These are phyloP conservation scores for Neomorphus geoffroyi DNA, from an alignment of 2,797 vertebrate species.

Conservation along the genomic window DNA sequence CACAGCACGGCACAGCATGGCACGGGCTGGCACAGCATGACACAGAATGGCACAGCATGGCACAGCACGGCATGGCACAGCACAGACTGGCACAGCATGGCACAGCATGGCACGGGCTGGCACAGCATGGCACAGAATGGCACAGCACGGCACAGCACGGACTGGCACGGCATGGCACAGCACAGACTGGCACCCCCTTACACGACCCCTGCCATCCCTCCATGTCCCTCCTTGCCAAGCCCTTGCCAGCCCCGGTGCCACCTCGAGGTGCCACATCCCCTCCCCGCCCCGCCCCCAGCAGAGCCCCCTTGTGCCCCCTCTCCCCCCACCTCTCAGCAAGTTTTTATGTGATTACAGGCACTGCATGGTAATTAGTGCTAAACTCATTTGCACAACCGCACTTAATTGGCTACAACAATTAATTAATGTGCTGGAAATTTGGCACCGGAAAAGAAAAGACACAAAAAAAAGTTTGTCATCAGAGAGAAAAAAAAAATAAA, in stretches of 20 bases:
- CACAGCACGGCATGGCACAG: background rate
- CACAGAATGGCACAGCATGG: accelerated
- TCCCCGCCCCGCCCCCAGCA: no score
- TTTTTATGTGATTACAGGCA: slow-evolving; percentile 83
- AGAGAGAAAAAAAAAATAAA: slow-evolving; percentile 56
- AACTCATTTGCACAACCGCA: slow-evolving; percentile 95
- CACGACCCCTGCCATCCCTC: no score
- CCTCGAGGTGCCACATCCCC: no score
- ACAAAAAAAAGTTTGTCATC: slow-evolving; percentile 69
- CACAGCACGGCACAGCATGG: accelerated
- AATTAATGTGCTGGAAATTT: slow-evolving; percentile 99
- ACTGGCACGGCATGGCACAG: background rate
- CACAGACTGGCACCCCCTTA: no score
- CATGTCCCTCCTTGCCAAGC: no score
- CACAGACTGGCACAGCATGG: accelerated
- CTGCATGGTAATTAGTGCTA: slow-evolving; percentile 95
- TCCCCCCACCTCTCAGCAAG: slow-evolving; percentile 73
- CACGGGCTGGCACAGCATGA: accelerated
- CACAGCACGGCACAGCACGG: accelerated
- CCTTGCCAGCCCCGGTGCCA: no score
- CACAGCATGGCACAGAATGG: no score
- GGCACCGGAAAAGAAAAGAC: no score
- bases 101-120: accelerated
- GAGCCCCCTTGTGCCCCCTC: background rate
- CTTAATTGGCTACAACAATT: slow-evolving; percentile 99